phyloP scores from a whole-genome alignment of 2,113 vertebrate species.

The Sturnira hondurensis region DNA sequence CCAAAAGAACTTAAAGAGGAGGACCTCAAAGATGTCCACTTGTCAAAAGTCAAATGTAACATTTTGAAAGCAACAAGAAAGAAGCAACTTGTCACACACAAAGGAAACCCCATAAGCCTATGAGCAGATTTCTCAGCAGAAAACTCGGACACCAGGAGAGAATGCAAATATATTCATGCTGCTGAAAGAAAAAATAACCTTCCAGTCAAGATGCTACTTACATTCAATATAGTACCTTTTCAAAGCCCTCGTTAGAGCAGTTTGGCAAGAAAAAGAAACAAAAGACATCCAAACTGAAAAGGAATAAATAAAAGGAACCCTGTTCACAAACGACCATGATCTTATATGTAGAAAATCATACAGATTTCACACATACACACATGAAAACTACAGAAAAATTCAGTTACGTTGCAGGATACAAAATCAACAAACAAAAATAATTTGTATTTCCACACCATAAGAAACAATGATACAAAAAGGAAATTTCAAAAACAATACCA shows the following conservation, averaged over 20 bases:
- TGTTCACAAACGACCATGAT: not conserved
- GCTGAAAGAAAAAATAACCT: not conserved
- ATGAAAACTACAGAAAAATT: not conserved
- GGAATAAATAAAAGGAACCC: not conserved
- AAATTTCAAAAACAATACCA: not conserved
- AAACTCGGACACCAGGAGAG: not conserved
- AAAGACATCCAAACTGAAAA: not conserved
- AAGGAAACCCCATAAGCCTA: not conserved
- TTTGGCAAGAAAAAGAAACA: not conserved
- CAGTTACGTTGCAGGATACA: not conserved
- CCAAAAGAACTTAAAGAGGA: not conserved
- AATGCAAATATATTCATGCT: not conserved
- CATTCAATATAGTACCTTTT: not conserved
- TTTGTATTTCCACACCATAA: not conserved
- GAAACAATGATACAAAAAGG: not conserved
- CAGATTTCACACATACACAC: not conserved
- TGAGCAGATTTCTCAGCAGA: not conserved
- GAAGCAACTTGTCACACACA: not conserved
- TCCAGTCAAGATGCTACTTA: not conserved
- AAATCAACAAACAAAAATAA: not conserved
- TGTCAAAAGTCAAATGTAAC: not conserved
- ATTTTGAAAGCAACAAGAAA: not conserved
- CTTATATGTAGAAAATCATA: not conserved
- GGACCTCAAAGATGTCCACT: not conserved
- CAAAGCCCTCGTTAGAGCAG: not conserved